These are phyloP conservation scores for Procavia capensis DNA, from an alignment of 2,113 vertebrate genomes.

Conservation along the genomic window DNA sequence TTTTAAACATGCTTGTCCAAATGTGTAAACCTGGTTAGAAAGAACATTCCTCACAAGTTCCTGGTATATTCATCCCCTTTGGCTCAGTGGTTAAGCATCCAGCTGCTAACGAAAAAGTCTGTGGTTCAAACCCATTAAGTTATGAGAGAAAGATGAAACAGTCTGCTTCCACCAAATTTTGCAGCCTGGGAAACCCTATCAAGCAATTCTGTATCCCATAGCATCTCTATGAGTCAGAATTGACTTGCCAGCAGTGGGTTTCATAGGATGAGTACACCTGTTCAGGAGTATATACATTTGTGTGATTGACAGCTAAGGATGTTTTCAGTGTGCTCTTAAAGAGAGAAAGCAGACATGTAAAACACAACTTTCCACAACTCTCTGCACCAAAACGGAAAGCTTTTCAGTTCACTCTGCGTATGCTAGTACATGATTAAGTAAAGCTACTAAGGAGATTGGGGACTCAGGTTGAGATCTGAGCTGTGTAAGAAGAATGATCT, in stretches of 20 bases:
- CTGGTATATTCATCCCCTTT: fast-evolving
- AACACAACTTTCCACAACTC: not conserved
- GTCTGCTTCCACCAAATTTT: no score
- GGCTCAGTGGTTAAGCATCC: no score
- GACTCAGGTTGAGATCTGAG: not conserved
- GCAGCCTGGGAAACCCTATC: no score
- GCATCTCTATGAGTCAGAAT: no score
- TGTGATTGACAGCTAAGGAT: not conserved
- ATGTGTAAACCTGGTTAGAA: no score
- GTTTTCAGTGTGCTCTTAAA: not conserved
- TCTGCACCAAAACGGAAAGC: not conserved
- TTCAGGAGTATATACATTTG: fast-evolving
- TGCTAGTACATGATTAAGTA: not conserved
- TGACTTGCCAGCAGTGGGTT: no score
- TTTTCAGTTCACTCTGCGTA: not conserved
- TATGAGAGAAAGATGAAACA: no score
- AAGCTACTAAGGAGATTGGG: not conserved
- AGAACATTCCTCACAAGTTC: fast-evolving
- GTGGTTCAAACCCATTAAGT: no score
- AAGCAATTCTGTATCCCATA: no score
- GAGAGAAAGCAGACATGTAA: not conserved
- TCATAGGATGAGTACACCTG: no score
- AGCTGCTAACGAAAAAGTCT: no score
- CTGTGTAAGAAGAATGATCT: not conserved
- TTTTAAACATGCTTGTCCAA: not conserved